Evolutionary conservation across 2,888 invertebrate genomes (phyloP).

Genomic region (Sipha maydis): DNA sequence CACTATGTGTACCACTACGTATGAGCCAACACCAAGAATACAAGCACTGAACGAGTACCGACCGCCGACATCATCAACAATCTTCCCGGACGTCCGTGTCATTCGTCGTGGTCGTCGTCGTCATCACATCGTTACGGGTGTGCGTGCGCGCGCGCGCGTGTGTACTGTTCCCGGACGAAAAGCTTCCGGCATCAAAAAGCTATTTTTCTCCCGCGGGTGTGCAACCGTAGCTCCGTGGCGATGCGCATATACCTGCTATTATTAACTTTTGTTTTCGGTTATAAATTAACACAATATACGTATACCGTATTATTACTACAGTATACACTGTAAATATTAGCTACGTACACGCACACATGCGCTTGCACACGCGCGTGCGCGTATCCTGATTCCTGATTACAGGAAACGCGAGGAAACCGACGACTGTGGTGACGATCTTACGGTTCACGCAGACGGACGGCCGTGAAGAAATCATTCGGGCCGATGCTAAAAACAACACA

Average conservation of each 20-base stretch:
- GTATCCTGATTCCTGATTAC: not conserved
- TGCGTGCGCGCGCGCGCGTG: not conserved
- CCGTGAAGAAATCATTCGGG: conserved; percentile 48
- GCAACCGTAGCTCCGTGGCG: not conserved
- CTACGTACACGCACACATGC: not conserved
- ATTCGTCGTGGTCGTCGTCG: conserved; percentile 25
- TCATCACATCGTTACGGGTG: not conserved
- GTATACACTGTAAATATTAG: not conserved
- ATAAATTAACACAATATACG: conserved; percentile 1
- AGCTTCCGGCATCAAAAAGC: conserved; percentile 34
- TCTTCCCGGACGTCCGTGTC: conserved; percentile 48
- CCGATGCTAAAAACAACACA: conserved; percentile 47
- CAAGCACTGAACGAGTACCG: not conserved
- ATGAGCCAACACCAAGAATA: not conserved
- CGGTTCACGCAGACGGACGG: conserved; percentile 6
- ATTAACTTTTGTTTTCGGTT: conserved; percentile 52
- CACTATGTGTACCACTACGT: not conserved
- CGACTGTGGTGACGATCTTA: conserved; percentile 21
- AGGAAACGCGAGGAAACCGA: conserved; percentile 6
- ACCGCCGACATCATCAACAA: conserved; percentile 29
- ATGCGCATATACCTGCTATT: conserved; percentile 1
- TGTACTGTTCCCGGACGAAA: not conserved
- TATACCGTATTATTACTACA: no score
- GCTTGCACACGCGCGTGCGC: not conserved
- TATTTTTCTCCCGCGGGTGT: conserved; percentile 18